Percentiles rank a stretch among this genome's conserved stretches.
Conservation (phyloP, 2,797 vertebrate genomes). For the Poliocrania exsul region DNA sequence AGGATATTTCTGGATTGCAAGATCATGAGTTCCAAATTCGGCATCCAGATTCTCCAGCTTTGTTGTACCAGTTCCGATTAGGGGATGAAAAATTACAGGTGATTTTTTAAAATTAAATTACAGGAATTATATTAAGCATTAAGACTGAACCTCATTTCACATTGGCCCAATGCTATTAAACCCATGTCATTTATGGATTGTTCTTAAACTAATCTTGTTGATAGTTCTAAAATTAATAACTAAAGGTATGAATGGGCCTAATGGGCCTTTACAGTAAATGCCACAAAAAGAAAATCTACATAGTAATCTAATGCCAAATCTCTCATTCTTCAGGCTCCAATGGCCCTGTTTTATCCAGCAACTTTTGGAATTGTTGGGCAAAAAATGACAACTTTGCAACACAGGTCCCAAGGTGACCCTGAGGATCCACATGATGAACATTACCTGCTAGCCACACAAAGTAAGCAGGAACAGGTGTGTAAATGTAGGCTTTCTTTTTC, state of each 20-base stretch:
- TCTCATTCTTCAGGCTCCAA: conserved; percentile 85
- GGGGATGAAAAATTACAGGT: conserved; percentile 98
- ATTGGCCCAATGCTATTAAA: not conserved
- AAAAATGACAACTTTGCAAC: conserved; percentile 94
- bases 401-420: conserved; percentile 91
- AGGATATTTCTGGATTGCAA: conserved; percentile 97
- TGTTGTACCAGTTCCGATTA: conserved; percentile 91
- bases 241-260: not conserved
- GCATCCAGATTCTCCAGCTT: conserved; percentile 90
- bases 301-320: not conserved
- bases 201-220: not conserved
- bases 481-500: not conserved
- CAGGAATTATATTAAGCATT: not conserved
- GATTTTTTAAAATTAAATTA: not conserved
- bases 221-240: not conserved
- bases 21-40: conserved; percentile 97
- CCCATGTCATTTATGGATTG: not conserved
- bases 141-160: not conserved
- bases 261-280: not conserved
- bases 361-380: conserved; percentile 97
- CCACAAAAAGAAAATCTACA: not conserved
- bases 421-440: conserved; percentile 97
- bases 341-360: conserved; percentile 96
- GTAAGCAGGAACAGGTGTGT: conserved; percentile 96
- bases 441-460: conserved; percentile 94